Base-by-base conservation (phyloP, 1,140 invertebrate genomes). In the Drosophila busckii region DNA sequence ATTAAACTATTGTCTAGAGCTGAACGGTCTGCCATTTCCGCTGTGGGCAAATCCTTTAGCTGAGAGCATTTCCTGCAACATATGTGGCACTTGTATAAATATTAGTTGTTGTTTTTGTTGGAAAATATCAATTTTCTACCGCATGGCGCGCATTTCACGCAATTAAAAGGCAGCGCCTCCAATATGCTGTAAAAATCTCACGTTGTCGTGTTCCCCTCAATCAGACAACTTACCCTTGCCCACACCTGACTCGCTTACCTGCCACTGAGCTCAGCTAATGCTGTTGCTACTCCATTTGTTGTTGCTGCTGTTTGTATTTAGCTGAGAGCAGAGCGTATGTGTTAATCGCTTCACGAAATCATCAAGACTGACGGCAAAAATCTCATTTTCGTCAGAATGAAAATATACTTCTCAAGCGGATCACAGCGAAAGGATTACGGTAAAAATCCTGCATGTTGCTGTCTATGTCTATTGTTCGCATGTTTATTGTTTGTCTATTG, bases 361-460 rank as follows among this genome's bases (percentile, higher is more conserved):
- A 69, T 54, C 65, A 61, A 53, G 42, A 41, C 44, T 28, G 41
- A 17, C 40, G 16, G 13, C 28, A 44, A 34, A 63, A 76, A 82
- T 82, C 75, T 82, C 65, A 41, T 82, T 67, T 82, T 82, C 75
- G 48, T 46, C 54, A 78, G 75, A 82, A 82, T 75, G 75, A 82
- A 82, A 82, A 82, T 70, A 78, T 60, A 58, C 46, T 82, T 70
- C 75, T 67, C 75, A 82, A 82, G 75, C 76, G 75, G 75, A 82
- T 75, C 76, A 82, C 69, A 82, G 59, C 75, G 75, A 82, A 82
- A 82, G 75, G 75, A 82, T 82, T 82, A 82, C 75, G 75, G 75
- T 82, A 82, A 82, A 82, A 82, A 63, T 65, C 38, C 56, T 75
- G n/a, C n/a, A n/a, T n/a, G 60, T 61, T 82, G 48, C 44, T 55